Evolutionary conservation across 2,113 vertebrate species (phyloP).

Genomic region (Falco punctatus): DNA sequence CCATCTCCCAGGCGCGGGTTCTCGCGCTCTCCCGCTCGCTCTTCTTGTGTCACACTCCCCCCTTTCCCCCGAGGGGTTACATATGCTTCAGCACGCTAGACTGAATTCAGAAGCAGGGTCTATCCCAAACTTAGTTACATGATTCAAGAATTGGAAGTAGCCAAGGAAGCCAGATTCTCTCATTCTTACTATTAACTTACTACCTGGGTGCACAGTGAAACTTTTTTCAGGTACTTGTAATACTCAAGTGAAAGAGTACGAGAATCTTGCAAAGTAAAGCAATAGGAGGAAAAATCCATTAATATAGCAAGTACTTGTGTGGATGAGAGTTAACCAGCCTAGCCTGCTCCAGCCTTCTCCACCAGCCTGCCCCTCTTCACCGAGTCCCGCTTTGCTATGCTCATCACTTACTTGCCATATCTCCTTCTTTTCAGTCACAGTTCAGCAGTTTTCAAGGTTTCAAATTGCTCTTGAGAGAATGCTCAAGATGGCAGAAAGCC

Average conservation of each 20-base stretch:
- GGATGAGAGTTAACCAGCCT: background rate
- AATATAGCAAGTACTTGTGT: rapidly evolving
- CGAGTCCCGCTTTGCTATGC: background rate
- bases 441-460: background rate
- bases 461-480: background rate
- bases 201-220: background rate
- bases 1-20: background rate
- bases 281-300: background rate
- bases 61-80: background rate
- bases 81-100: background rate
- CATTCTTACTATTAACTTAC: too few relatives aligned
- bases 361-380: background rate
- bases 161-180: background rate
- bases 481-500: background rate
- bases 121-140: background rate
- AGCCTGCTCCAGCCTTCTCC: background rate
- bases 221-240: background rate
- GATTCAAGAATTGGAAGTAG: background rate
- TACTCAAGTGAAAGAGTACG: rapidly evolving
- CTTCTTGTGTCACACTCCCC: background rate
- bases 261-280: background rate
- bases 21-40: background rate
- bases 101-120: background rate
- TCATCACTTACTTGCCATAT: background rate
- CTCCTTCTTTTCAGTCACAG: background rate